Percentiles rank a stretch among this genome's conserved stretches.
phyloP scores from a whole-genome alignment of 2,113 vertebrate species.

The Xenopus laevis region DNA sequence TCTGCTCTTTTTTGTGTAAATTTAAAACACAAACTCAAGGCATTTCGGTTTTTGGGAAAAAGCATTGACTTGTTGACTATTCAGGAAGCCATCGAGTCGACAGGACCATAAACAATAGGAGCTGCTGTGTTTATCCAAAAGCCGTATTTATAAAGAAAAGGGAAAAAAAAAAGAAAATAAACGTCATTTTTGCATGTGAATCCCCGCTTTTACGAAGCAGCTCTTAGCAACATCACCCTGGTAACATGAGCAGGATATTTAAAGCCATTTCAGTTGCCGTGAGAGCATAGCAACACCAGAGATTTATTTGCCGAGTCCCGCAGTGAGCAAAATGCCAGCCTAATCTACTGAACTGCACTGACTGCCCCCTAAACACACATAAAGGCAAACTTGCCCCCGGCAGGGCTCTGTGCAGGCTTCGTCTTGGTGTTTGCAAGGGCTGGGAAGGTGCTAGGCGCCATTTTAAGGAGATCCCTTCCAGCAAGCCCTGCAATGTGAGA shows the following conservation, averaged over 20 bases:
- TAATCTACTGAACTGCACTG: constrained; percentile 5
- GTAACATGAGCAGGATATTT: constrained; percentile 58
- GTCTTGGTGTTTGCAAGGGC: constrained; percentile 50
- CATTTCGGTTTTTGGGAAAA: too few species aligned
- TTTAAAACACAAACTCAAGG: too few species aligned
- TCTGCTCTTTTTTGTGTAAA: too few species aligned
- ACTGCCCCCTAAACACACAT: constrained; percentile 8
- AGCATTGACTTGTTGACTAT: too few species aligned
- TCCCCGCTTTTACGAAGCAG: constrained; percentile 44
- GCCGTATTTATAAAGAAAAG: too few species aligned
- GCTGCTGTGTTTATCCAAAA: too few species aligned
- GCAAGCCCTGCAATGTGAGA: constrained; percentile 51
- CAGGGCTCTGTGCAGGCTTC: constrained; percentile 34
- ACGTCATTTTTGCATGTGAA: constrained; percentile 44
- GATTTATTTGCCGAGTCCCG: constrained; percentile 3
- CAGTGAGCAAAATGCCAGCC: neutral
- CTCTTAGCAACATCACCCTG: constrained; percentile 70
- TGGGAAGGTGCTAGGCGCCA: constrained; percentile 64
- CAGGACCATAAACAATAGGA: too few species aligned
- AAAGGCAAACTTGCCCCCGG: neutral
- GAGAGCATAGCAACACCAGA: constrained; percentile 30
- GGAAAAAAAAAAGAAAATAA: too few species aligned
- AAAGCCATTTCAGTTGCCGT: constrained; percentile 13
- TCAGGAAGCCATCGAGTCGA: too few species aligned
- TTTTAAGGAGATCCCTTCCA: constrained; percentile 78